Percentiles rank a stretch among this genome's conserved stretches.
phyloP scores from a whole-genome alignment of 2,888 invertebrate genomes.

The Melinopterus prodromus region DNA sequence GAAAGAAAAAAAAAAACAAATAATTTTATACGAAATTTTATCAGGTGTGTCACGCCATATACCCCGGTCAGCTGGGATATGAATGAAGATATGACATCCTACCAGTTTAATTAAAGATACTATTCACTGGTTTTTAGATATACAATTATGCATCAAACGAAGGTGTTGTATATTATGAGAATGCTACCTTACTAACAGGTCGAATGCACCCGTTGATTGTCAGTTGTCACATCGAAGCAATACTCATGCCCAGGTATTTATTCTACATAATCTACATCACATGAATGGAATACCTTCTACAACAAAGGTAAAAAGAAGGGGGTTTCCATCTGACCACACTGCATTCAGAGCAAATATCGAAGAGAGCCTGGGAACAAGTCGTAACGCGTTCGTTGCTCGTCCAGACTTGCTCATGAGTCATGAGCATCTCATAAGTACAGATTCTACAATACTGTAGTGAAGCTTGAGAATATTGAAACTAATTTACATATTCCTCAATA shows the following conservation, averaged over 20 bases:
- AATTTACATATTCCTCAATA: no score
- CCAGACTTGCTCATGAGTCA: background rate
- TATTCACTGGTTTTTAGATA: background rate
- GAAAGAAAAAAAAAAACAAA: no score
- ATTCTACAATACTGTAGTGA: background rate
- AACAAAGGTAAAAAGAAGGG: background rate
- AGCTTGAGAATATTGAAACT: no score
- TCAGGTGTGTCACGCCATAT: no score
- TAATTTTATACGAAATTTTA: no score
- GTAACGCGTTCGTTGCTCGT: background rate
- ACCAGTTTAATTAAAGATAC: background rate
- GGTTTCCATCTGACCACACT: background rate
- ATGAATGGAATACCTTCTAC: background rate
- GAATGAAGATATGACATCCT: no score
- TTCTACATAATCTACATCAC: background rate
- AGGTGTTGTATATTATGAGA: background rate
- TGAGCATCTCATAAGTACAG: background rate
- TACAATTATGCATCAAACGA: background rate
- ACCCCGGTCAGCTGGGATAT: no score
- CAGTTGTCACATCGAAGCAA: background rate
- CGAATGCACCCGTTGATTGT: background rate
- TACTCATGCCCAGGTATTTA: background rate
- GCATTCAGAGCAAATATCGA: background rate
- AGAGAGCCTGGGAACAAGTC: background rate
- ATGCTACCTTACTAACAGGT: background rate